A percentile compares a stretch with the other conserved stretches of the same genome.
Conservation (phyloP, 2,113 vertebrate genomes). For the Pygoscelis antarcticus region DNA sequence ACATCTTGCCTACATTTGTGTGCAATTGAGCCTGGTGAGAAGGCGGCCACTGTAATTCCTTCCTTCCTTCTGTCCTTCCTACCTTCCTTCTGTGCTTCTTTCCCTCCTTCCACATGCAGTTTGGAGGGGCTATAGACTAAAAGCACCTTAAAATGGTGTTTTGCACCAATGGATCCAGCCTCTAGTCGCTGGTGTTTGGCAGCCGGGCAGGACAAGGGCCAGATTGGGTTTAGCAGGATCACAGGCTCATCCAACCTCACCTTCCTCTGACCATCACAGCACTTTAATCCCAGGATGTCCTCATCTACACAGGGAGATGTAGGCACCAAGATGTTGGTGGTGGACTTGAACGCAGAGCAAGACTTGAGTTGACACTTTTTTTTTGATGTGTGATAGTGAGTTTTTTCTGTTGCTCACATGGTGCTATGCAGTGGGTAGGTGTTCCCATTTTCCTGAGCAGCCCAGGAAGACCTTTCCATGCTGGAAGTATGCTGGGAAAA, state of each 20-base stretch:
- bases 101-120: rapidly evolving
- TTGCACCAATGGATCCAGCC: not conserved
- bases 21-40: not conserved
- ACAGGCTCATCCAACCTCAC: rapidly evolving
- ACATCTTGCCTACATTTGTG: rapidly evolving
- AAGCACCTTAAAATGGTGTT: not conserved
- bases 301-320: rapidly evolving
- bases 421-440: not conserved
- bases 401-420: not conserved
- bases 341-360: not conserved
- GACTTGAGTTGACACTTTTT: not conserved
- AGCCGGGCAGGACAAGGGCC: not conserved
- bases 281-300: not conserved
- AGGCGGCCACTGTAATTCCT: not conserved
- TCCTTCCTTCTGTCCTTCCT: not conserved
- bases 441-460: not conserved
- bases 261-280: not conserved
- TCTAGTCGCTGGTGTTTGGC: not conserved
- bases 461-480: not conserved
- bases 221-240: not conserved
- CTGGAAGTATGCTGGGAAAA: not conserved
- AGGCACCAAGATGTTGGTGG: not conserved
- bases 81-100: not conserved
- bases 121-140: not conserved
- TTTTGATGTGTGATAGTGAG: not conserved